Conservation (phyloP, 1,140 invertebrate genomes). For the Drosophila seguyi region DNA sequence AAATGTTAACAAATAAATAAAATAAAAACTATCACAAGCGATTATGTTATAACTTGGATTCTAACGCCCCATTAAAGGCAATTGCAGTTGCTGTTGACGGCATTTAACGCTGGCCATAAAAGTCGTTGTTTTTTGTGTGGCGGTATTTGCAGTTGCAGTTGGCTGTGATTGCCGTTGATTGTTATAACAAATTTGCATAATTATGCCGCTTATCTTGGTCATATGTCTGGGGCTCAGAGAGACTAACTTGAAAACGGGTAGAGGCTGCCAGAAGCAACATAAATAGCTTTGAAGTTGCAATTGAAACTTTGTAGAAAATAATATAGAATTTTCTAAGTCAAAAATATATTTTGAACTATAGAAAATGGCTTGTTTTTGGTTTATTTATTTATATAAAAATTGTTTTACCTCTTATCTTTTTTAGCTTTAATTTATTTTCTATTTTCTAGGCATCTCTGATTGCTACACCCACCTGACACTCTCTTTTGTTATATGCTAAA, state of each 20-base stretch:
- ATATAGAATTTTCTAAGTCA: background rate
- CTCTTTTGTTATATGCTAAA: constrained; percentile 36
- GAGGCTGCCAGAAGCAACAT: constrained; percentile 19
- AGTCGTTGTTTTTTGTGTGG: constrained; percentile 34
- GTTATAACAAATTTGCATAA: constrained; percentile 82
- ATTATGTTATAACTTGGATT: constrained; percentile 69
- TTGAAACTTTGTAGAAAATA: too few relatives aligned
- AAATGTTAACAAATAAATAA: constrained; percentile 38
- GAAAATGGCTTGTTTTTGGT: too few relatives aligned
- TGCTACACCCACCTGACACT: constrained; percentile 53
- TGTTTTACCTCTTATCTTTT: background rate
- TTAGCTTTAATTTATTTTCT: rapidly evolving
- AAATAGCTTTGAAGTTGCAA: too few relatives aligned
- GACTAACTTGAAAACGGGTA: constrained; percentile 42
- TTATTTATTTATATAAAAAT: background rate
- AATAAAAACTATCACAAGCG: constrained; percentile 46
- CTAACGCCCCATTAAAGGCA: constrained; percentile 78
- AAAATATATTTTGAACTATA: too few relatives aligned
- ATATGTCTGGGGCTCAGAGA: constrained; percentile 60
- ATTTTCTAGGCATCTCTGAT: background rate
- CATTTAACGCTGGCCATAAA: constrained; percentile 63
- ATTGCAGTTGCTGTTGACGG: constrained; percentile 66
- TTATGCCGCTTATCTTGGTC: constrained; percentile 82
- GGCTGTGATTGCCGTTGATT: constrained; percentile 59
- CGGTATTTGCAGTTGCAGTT: constrained; percentile 6